Conservation (phyloP, 23 tunicate genomes). For the Halocynthia aurantium region DNA sequence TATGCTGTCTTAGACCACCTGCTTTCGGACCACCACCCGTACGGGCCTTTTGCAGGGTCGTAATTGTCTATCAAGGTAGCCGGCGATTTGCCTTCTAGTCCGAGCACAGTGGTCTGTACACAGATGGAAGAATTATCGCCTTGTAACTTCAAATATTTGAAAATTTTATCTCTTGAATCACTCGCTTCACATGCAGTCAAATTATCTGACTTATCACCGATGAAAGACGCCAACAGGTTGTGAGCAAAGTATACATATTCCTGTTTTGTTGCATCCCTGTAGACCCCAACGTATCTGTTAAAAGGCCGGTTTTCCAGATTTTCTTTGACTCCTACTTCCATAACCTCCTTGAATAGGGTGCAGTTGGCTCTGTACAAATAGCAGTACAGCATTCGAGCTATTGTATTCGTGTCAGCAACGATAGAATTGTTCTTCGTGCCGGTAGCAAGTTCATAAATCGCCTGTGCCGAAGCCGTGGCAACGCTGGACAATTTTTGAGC, state of each 20-base stretch:
- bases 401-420: neutral
- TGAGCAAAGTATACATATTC: conserved; percentile 6
- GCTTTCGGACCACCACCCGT: conserved; percentile 78
- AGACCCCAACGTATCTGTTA: conserved; percentile 17
- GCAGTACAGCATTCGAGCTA: conserved; percentile 51
- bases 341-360: conserved; percentile 17
- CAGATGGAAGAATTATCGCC: conserved; percentile 2
- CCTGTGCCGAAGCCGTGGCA: conserved; percentile 18
- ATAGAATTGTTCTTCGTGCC: neutral
- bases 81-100: conserved; percentile 16
- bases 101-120: neutral
- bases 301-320: neutral
- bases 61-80: conserved; percentile 5
- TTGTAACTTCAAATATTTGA: conserved; percentile 8
- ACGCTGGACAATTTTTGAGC: conserved; percentile 38
- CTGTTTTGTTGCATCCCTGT: neutral
- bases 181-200: conserved; percentile 1
- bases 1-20: conserved; percentile 51
- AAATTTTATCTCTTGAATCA: conserved; percentile 5
- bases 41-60: conserved; percentile 5
- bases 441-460: conserved; percentile 26
- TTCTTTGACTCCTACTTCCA: neutral
- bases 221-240: conserved; percentile 5
- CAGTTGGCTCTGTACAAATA: conserved; percentile 57
- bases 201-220: neutral